phyloP scores from a whole-genome alignment of 92 coral and sea anemone species.

The Bergia sp. region DNA sequence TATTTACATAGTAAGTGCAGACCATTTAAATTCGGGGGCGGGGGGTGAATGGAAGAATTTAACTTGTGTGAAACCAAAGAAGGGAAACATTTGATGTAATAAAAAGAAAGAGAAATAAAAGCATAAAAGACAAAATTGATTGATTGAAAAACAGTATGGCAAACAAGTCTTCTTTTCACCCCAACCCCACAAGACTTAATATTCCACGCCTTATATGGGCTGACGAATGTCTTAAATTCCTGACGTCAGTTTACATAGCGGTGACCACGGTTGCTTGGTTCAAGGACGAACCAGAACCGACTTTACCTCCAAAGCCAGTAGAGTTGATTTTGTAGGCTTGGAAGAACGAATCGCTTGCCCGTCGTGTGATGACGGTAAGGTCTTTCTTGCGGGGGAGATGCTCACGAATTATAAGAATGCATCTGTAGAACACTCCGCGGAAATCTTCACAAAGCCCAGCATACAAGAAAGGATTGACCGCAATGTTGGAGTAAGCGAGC shows the following conservation, averaged over 20 bases:
- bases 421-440: slow-evolving; percentile 58
- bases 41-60: not conserved
- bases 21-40: not conserved
- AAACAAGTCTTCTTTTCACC: not conserved
- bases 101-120: not conserved
- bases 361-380: slow-evolving; percentile 6
- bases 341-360: slow-evolving; percentile 23
- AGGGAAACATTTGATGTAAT: no score
- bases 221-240: no score
- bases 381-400: slow-evolving; percentile 11
- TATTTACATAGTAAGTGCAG: not conserved
- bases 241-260: not conserved
- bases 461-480: slow-evolving; percentile 80
- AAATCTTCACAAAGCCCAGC: slow-evolving; percentile 87
- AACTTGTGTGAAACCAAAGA: no score
- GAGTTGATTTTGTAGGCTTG: slow-evolving; percentile 18
- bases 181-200: not conserved
- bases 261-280: slow-evolving; percentile 11
- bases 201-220: not conserved
- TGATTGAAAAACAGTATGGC: not conserved
- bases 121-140: no score
- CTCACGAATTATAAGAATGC: not conserved
- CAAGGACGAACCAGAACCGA: not conserved
- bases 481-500: slow-evolving; percentile 68
- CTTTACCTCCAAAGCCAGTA: not conserved